Conservation (phyloP, 2,113 vertebrate species). For the Crotalus horridus region DNA sequence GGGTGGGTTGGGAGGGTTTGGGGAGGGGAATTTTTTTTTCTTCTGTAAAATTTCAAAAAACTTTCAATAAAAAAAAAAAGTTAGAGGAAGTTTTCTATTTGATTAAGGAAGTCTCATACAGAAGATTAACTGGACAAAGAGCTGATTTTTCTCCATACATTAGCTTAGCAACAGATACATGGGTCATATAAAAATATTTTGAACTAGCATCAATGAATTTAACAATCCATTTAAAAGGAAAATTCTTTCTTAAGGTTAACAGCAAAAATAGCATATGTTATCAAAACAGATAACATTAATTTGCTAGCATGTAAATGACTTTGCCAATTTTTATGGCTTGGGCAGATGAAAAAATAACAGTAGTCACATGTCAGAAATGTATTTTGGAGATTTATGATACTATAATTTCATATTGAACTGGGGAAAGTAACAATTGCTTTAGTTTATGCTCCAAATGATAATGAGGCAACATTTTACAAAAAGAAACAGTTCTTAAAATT, state of each 20-base stretch:
- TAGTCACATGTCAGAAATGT: background rate
- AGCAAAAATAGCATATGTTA: background rate
- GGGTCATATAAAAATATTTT: background rate
- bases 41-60: no score
- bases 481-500: background rate
- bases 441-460: background rate
- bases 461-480: background rate
- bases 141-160: background rate
- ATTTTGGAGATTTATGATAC: background rate
- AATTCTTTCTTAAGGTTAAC: background rate
- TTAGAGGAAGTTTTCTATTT: constrained; percentile 49
- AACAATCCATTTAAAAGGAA: background rate
- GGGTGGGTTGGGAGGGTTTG: no score
- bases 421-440: background rate
- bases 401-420: background rate
- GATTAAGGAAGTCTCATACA: background rate
- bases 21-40: no score
- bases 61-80: background rate
- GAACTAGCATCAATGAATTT: background rate
- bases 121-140: background rate
- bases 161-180: background rate
- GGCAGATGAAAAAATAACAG: background rate
- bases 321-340: background rate
- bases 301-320: background rate
- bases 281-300: background rate